These are phyloP conservation scores for Chironomus riparius DNA, from an alignment of 2,888 invertebrate species.

Conservation along the genomic window DNA sequence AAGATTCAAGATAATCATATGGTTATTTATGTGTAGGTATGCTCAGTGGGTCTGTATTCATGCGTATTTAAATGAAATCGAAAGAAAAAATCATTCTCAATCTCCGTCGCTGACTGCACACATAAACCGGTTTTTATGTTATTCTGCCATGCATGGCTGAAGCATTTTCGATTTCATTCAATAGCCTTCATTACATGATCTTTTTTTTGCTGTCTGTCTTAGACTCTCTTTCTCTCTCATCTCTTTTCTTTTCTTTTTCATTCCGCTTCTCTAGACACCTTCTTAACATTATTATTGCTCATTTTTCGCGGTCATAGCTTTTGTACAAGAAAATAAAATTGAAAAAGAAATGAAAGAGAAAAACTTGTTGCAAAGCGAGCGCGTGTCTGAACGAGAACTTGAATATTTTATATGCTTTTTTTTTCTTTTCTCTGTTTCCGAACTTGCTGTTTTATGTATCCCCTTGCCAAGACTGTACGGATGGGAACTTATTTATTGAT, in stretches of 20 bases:
- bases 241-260: neutral
- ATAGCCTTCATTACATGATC: neutral
- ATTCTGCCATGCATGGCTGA: neutral
- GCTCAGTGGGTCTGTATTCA: neutral
- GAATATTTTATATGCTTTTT: neutral
- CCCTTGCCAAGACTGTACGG: too few relatives aligned
- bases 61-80: neutral
- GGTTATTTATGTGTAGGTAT: too few relatives aligned
- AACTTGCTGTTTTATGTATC: too few relatives aligned
- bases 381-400: neutral
- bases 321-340: neutral
- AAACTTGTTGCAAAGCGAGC: neutral
- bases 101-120: neutral
- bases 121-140: neutral
- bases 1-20: too few relatives aligned
- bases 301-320: neutral
- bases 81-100: neutral
- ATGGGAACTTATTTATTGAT: too few relatives aligned
- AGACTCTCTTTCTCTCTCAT: neutral
- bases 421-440: too few relatives aligned
- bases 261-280: neutral
- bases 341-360: too few relatives aligned
- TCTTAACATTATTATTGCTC: neutral
- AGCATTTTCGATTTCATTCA: slow-evolving; percentile 6
- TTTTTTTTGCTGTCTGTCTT: neutral